Percentiles rank a stretch among this genome's conserved stretches.
Conservation (phyloP, 1,140 invertebrate species). For the Drosophila willistoni region DNA sequence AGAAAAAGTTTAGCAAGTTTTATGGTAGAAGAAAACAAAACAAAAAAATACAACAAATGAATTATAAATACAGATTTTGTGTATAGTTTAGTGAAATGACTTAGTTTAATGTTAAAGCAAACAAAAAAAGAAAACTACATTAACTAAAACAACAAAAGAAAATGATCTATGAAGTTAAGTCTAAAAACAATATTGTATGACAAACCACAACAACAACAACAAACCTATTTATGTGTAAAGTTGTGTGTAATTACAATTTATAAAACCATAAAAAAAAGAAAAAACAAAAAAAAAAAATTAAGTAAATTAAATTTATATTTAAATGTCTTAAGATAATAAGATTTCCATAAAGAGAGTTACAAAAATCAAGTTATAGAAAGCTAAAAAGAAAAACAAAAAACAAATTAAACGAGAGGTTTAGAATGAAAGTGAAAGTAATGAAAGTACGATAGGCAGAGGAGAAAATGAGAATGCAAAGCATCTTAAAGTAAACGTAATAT, state of each 20-base stretch:
- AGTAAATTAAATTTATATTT: constrained; percentile 41
- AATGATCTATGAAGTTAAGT: constrained; percentile 27
- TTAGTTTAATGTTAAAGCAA: constrained; percentile 75
- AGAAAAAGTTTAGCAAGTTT: constrained; percentile 46
- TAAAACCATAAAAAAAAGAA: constrained; percentile 23
- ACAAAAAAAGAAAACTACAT: constrained; percentile 52
- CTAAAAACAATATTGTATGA: constrained; percentile 25
- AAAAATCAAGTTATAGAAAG: constrained; percentile 12
- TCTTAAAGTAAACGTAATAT: constrained; percentile 56
- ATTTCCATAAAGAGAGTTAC: constrained; percentile 13
- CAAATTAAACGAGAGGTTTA: constrained; percentile 1
- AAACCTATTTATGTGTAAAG: constrained; percentile 52
- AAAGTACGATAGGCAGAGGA: constrained; percentile 2
- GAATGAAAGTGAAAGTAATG: constrained; percentile 17
- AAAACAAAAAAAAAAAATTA: constrained; percentile 20
- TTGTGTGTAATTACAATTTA: constrained; percentile 34
- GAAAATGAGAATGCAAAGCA: constrained; percentile 59
- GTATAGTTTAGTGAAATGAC: constrained; percentile 79
- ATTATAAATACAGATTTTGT: constrained; percentile 62
- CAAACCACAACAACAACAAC: constrained; percentile 17
- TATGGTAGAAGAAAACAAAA: constrained; percentile 61
- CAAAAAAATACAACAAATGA: constrained; percentile 24
- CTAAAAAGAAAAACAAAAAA: neutral
- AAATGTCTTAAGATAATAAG: constrained; percentile 31
- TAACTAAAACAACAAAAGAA: constrained; percentile 12